Evolutionary conservation across 1,140 invertebrate species (phyloP).

Genomic region (Neomicropteryx cornuta): DNA sequence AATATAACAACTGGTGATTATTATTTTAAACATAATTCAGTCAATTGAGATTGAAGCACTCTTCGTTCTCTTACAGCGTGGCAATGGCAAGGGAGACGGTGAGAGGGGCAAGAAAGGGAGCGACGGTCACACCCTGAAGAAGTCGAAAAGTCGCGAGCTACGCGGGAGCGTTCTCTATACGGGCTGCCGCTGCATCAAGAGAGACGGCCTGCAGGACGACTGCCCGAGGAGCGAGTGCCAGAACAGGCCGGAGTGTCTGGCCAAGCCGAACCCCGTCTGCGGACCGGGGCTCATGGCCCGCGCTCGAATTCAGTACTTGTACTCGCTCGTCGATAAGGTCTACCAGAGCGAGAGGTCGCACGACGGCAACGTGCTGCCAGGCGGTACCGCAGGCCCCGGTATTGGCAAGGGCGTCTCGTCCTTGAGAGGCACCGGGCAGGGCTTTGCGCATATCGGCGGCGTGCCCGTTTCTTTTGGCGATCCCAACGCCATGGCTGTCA

Average conservation of each 20-base stretch:
- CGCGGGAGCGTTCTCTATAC: conserved; percentile 52
- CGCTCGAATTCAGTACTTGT: conserved; percentile 17
- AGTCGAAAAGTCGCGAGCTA: conserved; percentile 52
- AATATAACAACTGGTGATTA: too few species aligned
- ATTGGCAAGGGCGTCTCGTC: conserved; percentile 13
- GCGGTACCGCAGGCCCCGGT: conserved; percentile 10
- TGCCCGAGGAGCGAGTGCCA: conserved; percentile 56
- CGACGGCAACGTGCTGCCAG: conserved; percentile 16
- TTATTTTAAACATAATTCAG: too few species aligned
- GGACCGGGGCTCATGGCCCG: conserved; percentile 40
- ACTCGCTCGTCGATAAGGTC: conserved; percentile 25
- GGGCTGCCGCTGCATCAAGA: conserved; percentile 59
- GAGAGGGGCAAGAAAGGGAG: conserved; percentile 24
- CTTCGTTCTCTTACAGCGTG: too few species aligned
- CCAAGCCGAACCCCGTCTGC: conserved; percentile 54
- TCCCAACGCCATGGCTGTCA: conserved; percentile 5
- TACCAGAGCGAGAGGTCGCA: conserved; percentile 21
- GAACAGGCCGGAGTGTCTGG: conserved; percentile 53
- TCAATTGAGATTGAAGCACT: too few species aligned
- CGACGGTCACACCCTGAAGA: conserved; percentile 31
- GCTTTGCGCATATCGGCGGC: conserved; percentile 25
- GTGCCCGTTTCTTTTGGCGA: conserved; percentile 25
- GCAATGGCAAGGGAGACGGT: conserved; percentile 17
- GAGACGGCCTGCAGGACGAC: conserved; percentile 66
- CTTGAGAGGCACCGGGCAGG: background rate